Percentiles rank a stretch among this genome's conserved stretches.
These are phyloP conservation scores for Syndactyla subalaris DNA, from an alignment of 2,797 vertebrate genomes.

Conservation along the genomic window DNA sequence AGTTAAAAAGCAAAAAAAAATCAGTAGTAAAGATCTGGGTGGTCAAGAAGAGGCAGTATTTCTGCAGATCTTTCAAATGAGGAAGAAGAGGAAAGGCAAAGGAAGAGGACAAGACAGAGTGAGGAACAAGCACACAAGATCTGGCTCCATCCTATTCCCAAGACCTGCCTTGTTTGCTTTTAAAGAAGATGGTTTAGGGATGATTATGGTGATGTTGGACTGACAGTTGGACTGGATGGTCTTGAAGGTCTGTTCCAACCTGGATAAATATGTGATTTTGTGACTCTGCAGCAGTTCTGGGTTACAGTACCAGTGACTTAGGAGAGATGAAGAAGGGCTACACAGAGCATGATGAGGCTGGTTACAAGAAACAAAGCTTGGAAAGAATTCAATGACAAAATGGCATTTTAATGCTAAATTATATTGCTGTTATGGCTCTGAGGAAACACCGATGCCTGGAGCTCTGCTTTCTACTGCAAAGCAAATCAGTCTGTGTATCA, in stretches of 20 bases:
- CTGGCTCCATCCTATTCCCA: neutral
- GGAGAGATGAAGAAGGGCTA: neutral
- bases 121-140: neutral
- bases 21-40: neutral
- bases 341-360: neutral
- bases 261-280: neutral
- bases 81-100: neutral
- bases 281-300: neutral
- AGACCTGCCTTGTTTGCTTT: neutral
- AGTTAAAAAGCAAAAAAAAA: neutral
- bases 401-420: conserved; percentile 6
- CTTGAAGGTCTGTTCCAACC: neutral
- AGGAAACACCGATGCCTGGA: neutral
- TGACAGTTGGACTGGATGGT: neutral
- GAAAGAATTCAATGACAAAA: conserved; percentile 1
- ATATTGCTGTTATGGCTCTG: neutral
- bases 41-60: neutral
- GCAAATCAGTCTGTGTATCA: neutral
- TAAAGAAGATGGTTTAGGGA: neutral
- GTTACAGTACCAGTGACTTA: neutral
- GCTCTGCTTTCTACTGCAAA: neutral
- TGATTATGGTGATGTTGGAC: neutral
- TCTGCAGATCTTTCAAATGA: neutral
- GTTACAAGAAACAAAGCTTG: neutral
- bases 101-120: neutral